Percentiles rank a stretch among this genome's conserved stretches.
phyloP scores from a whole-genome alignment of 2,797 vertebrate genomes.

The Cacajao melanocephalus region DNA sequence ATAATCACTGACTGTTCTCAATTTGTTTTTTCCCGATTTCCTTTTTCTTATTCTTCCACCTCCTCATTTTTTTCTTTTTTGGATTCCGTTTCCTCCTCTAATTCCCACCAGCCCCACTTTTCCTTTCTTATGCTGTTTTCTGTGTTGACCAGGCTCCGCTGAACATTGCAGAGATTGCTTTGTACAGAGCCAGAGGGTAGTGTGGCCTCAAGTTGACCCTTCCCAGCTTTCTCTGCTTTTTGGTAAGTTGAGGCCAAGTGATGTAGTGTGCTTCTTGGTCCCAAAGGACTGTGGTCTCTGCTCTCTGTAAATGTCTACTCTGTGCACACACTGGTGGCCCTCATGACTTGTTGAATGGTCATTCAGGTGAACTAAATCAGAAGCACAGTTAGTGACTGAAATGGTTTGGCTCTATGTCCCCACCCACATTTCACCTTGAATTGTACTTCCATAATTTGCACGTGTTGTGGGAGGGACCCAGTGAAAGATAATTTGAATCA shows the following conservation, averaged over 20 bases:
- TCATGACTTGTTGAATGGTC: neutral
- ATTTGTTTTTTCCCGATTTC: conserved; percentile 67
- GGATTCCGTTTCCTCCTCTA: neutral
- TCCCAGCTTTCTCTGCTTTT: neutral
- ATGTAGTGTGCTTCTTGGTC: neutral
- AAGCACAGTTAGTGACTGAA: neutral
- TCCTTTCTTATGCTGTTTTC: neutral
- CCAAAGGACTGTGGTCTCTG: neutral
- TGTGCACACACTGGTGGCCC: neutral
- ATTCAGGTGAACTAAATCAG: neutral
- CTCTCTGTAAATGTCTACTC: neutral
- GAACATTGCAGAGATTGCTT: neutral
- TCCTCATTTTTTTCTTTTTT: neutral
- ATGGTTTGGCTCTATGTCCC: neutral
- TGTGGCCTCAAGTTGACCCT: neutral
- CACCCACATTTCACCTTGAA: neutral
- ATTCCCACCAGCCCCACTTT: neutral
- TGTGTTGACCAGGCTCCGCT: neutral
- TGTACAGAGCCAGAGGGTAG: neutral
- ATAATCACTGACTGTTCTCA: conserved; percentile 71
- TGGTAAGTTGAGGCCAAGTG: neutral
- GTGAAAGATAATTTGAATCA: neutral
- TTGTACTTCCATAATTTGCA: neutral
- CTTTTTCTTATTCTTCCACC: conserved; percentile 54
- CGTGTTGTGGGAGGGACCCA: neutral